Percentiles rank a stretch among this genome's conserved stretches.
These are phyloP conservation scores for Cyrtorhinus lividipennis DNA, from an alignment of 1,140 invertebrate species.

Conservation along the genomic window DNA sequence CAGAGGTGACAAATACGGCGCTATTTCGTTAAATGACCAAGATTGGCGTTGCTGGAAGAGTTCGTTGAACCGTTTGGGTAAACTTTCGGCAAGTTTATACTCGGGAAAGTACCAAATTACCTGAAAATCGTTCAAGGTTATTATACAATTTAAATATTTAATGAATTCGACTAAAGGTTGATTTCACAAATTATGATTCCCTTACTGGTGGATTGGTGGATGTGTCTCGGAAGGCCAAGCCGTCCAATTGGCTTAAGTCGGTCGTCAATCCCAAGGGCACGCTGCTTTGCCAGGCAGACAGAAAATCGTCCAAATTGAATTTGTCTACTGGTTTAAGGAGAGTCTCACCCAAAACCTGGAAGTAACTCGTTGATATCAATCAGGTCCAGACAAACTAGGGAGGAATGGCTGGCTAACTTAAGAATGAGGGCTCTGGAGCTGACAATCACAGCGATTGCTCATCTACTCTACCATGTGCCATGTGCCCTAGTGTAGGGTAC, in stretches of 20 bases:
- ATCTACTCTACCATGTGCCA: too few species aligned
- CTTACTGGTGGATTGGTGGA: constrained; percentile 40
- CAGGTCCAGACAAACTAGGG: too few species aligned
- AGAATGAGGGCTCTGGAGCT: too few species aligned
- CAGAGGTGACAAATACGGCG: constrained; percentile 66
- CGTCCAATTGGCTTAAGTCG: constrained; percentile 50
- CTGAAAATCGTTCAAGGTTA: too few species aligned
- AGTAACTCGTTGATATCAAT: too few species aligned
- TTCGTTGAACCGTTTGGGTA: constrained; percentile 53
- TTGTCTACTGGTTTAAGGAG: constrained; percentile 55
- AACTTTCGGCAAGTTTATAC: constrained; percentile 53
- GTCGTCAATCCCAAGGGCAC: constrained; percentile 60
- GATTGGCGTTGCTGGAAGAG: constrained; percentile 63
- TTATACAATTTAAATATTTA: too few species aligned
- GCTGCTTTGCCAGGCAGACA: constrained; percentile 67
- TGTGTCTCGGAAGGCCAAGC: constrained; percentile 55
- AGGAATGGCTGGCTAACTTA: too few species aligned
- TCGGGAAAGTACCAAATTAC: constrained; percentile 58
- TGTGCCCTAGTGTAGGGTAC: too few species aligned
- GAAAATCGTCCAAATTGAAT: constrained; percentile 65
- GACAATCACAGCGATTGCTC: too few species aligned
- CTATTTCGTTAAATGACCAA: constrained; percentile 73
- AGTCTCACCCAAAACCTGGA: constrained; percentile 52
- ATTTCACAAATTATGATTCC: too few species aligned
- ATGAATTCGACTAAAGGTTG: too few species aligned